Conservation (phyloP, 2,888 invertebrate genomes). For the Aleiodes alternator region DNA sequence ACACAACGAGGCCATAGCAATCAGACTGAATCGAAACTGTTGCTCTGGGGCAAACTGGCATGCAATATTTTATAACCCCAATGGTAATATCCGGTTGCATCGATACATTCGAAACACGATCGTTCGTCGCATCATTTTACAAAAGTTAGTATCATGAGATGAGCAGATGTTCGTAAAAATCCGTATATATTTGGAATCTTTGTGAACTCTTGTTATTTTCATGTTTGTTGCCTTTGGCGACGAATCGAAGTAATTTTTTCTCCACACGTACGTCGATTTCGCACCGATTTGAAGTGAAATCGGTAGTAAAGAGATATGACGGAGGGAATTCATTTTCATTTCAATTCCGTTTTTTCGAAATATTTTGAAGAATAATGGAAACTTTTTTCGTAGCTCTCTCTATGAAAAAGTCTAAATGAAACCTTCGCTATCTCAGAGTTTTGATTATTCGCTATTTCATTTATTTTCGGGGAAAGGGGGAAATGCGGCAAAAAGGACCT, state of each 20-base stretch:
- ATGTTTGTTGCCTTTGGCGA: slow-evolving; percentile 50
- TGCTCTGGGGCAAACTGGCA: slow-evolving; percentile 51
- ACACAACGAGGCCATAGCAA: slow-evolving; percentile 41
- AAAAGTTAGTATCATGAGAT: slow-evolving; percentile 32
- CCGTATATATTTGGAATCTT: slow-evolving; percentile 24
- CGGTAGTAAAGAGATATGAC: background rate
- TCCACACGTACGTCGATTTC: too few relatives aligned
- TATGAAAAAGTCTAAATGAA: too few relatives aligned
- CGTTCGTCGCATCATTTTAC: slow-evolving; percentile 49
- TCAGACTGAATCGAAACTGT: slow-evolving; percentile 54
- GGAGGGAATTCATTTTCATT: too few relatives aligned
- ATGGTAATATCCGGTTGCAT: slow-evolving; percentile 60
- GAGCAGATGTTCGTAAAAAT: slow-evolving; percentile 57
- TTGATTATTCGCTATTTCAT: too few relatives aligned
- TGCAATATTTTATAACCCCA: slow-evolving; percentile 58
- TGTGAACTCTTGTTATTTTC: slow-evolving; percentile 27
- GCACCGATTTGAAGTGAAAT: too few relatives aligned
- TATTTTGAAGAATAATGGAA: too few relatives aligned
- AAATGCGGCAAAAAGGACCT: too few relatives aligned
- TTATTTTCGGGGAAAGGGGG: too few relatives aligned
- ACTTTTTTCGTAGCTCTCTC: too few relatives aligned
- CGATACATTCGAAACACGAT: slow-evolving; percentile 53
- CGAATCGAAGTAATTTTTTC: slow-evolving; percentile 47
- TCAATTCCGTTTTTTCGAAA: too few relatives aligned
- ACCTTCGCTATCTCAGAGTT: too few relatives aligned